These are phyloP conservation scores for Philaenus spumarius DNA, from an alignment of 1,140 invertebrate genomes.

Conservation along the genomic window DNA sequence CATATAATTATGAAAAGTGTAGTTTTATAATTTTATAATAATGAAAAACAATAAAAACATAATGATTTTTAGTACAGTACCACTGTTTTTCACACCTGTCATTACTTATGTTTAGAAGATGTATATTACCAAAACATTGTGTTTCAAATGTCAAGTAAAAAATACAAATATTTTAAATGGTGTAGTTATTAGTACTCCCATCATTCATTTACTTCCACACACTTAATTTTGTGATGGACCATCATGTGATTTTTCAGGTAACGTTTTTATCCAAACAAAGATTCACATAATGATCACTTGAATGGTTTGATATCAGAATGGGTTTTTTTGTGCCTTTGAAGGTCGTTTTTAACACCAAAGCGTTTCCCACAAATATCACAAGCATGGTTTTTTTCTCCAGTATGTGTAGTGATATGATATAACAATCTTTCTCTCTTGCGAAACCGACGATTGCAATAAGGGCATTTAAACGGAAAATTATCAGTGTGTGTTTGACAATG, in stretches of 20 bases:
- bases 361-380: slow-evolving; percentile 47
- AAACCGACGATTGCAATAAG: slow-evolving; percentile 51
- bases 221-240: slow-evolving; percentile 22
- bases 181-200: too few species aligned
- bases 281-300: slow-evolving; percentile 45
- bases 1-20: too few species aligned
- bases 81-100: too few species aligned
- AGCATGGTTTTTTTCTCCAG: slow-evolving; percentile 34
- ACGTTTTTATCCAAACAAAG: slow-evolving; percentile 48
- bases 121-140: too few species aligned
- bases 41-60: too few species aligned
- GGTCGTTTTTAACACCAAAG: slow-evolving; percentile 45
- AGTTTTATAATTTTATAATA: too few species aligned
- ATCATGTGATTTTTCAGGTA: slow-evolving; percentile 36
- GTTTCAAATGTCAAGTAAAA: too few species aligned
- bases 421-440: slow-evolving; percentile 53
- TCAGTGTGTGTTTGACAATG: slow-evolving; percentile 47
- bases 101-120: too few species aligned
- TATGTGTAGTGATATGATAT: slow-evolving; percentile 41
- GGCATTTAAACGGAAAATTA: slow-evolving; percentile 57
- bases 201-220: too few species aligned
- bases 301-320: slow-evolving; percentile 48
- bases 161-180: too few species aligned
- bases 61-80: too few species aligned
- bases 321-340: slow-evolving; percentile 44